Percentiles rank a stretch among this genome's conserved stretches.
Conservation (phyloP, 2,888 invertebrate species). For the Pachymerium ferrugineum region DNA sequence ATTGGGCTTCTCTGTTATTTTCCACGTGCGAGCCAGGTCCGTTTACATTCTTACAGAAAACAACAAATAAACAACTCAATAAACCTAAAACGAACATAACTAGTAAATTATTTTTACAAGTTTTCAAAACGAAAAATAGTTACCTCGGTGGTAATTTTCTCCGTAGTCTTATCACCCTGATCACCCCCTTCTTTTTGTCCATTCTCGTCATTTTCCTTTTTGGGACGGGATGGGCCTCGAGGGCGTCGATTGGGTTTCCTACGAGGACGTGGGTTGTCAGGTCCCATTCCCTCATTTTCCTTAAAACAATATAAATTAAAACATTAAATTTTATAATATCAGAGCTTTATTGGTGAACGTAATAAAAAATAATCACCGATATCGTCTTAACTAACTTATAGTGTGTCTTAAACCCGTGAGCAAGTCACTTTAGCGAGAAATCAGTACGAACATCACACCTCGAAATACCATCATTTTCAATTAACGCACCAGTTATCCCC, state of each 20-base stretch:
- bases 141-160: constrained; percentile 29
- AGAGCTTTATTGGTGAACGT: too few relatives aligned
- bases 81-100: neutral
- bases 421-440: too few relatives aligned
- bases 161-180: constrained; percentile 32
- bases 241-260: constrained; percentile 32
- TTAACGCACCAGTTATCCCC: too few relatives aligned
- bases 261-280: constrained; percentile 34
- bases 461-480: too few relatives aligned
- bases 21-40: constrained; percentile 28
- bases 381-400: too few relatives aligned
- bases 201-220: constrained; percentile 32
- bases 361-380: too few relatives aligned
- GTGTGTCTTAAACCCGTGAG: too few relatives aligned
- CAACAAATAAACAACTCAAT: constrained; percentile 28
- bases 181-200: constrained; percentile 34
- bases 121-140: neutral
- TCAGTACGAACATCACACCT: too few relatives aligned
- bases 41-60: constrained; percentile 16
- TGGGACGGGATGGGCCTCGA: constrained; percentile 35
- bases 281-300: constrained; percentile 36
- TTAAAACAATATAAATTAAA: neutral
- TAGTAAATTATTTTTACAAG: neutral
- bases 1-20: constrained; percentile 26
- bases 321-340: too few relatives aligned